Percentiles rank a stretch among this genome's conserved stretches.
phyloP scores from a whole-genome alignment of 1,140 invertebrate genomes.

The Ceratina calcarata region DNA sequence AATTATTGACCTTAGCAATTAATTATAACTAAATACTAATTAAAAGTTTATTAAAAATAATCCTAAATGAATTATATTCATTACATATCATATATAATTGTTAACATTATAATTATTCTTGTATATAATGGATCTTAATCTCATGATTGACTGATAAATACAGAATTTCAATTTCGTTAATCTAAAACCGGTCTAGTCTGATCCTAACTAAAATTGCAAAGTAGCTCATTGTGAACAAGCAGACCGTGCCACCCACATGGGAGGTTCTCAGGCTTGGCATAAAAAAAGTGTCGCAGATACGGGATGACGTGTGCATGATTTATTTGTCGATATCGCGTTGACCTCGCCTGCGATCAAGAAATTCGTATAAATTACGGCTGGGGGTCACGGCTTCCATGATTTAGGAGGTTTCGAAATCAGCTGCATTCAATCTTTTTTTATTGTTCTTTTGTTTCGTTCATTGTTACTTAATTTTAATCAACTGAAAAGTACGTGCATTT shows the following conservation, averaged over 20 bases:
- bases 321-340: conserved; percentile 20
- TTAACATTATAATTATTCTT: background rate
- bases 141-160: background rate
- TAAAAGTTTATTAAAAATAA: too few species aligned
- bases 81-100: background rate
- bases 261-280: background rate
- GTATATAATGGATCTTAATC: background rate
- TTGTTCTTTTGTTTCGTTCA: background rate
- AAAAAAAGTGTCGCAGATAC: conserved; percentile 28
- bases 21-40: too few species aligned
- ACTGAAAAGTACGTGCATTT: too few species aligned
- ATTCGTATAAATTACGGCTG: conserved; percentile 21
- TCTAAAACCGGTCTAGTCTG: background rate
- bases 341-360: conserved; percentile 27
- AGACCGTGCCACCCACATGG: conserved; percentile 27
- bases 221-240: background rate
- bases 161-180: background rate
- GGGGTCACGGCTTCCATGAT: conserved; percentile 3
- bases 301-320: conserved; percentile 10
- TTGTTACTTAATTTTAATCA: background rate
- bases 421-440: background rate
- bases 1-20: background rate
- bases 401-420: background rate
- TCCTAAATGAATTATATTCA: too few species aligned
- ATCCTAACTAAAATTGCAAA: background rate